Conservation (phyloP, 2,113 vertebrate species). For the Apodemus sylvaticus region DNA sequence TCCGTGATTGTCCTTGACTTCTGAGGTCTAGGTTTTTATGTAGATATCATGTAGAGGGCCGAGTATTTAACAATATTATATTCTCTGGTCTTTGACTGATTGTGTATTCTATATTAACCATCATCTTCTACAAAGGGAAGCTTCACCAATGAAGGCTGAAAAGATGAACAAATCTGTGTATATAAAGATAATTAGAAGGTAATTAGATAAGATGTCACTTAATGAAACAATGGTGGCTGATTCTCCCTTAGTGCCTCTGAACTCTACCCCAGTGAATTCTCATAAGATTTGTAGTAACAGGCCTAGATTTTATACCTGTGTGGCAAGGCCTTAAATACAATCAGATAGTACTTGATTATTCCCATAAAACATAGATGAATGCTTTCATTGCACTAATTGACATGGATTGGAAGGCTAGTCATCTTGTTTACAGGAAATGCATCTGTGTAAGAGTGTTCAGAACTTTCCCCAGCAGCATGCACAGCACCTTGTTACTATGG, state of each 20-base stretch:
- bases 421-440: not conserved
- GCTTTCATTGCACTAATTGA: too few species aligned
- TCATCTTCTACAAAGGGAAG: not conserved
- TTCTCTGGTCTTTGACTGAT: not conserved
- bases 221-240: not conserved
- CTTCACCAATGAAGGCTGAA: not conserved
- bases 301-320: not conserved
- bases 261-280: not conserved
- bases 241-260: not conserved
- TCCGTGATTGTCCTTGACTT: not conserved
- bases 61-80: not conserved
- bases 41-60: not conserved
- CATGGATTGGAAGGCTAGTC: rapidly evolving
- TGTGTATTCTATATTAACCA: not conserved
- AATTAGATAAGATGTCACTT: not conserved
- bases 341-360: not conserved
- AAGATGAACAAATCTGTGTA: too few species aligned
- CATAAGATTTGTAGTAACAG: not conserved
- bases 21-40: not conserved
- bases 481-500: too few species aligned
- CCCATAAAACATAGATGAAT: not conserved
- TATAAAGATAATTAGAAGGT: not conserved
- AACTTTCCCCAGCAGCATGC: too few species aligned
- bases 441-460: not conserved
- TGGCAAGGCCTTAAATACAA: not conserved